Conservation (phyloP, 2,113 vertebrate genomes). For the Ia io region DNA sequence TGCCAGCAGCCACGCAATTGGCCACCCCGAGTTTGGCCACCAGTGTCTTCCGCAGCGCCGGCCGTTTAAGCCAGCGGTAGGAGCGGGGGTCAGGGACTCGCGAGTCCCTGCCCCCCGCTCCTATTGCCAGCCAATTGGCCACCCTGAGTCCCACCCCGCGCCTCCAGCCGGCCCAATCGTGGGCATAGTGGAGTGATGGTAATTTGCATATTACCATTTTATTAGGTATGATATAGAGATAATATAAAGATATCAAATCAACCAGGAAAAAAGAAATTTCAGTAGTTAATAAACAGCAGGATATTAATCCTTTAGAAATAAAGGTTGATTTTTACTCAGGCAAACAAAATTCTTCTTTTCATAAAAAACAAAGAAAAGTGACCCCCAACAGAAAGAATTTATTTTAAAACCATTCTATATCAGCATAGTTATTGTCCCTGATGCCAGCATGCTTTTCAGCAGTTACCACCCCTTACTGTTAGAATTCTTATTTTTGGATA, state of each 20-base stretch:
- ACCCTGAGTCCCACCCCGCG: too few relatives aligned
- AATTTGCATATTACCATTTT: too few relatives aligned
- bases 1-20: too few relatives aligned
- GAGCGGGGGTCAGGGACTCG: too few relatives aligned
- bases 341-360: slow-evolving; percentile 49
- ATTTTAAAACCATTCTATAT: slow-evolving; percentile 43
- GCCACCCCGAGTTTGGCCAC: too few relatives aligned
- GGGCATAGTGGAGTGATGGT: too few relatives aligned
- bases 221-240: too few relatives aligned
- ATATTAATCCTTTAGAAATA: slow-evolving; percentile 38
- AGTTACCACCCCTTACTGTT: slow-evolving; percentile 46
- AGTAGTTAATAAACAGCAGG: not conserved
- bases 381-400: slow-evolving; percentile 12
- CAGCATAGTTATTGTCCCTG: slow-evolving; percentile 22
- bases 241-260: not conserved
- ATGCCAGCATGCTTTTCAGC: not conserved
- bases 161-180: too few relatives aligned
- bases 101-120: too few relatives aligned
- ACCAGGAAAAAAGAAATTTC: not conserved
- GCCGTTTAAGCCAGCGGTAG: too few relatives aligned
- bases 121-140: too few relatives aligned
- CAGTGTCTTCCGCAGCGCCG: too few relatives aligned
- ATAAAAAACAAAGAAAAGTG: slow-evolving; percentile 36
- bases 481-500: slow-evolving; percentile 72
- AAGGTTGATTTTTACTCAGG: slow-evolving; percentile 25